Percentiles rank a stretch among this genome's conserved stretches.
Evolutionary conservation across 2,113 vertebrate species (phyloP).

Genomic region (Aspiorhynchus laticeps): DNA sequence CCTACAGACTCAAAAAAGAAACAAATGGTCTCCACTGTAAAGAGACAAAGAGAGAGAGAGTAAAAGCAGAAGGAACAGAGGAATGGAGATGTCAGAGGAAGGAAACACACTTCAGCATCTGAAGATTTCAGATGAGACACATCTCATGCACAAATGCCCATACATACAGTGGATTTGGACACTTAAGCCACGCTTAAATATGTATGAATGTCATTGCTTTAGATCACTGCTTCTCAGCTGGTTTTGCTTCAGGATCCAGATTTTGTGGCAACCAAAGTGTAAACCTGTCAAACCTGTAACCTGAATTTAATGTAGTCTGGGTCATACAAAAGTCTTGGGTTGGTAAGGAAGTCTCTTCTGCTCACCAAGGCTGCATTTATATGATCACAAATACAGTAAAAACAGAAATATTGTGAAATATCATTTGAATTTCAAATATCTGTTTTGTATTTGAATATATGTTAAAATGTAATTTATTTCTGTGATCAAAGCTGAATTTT

Average conservation of each 20-base stretch:
- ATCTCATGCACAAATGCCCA: neutral
- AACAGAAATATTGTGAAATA: neutral
- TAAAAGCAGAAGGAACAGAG: neutral
- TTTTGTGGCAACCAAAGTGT: neutral
- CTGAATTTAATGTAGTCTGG: neutral
- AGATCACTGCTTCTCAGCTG: neutral
- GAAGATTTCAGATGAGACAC: conserved; percentile 3
- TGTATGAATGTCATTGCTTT: conserved; percentile 8
- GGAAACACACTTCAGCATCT: neutral
- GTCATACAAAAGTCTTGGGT: neutral
- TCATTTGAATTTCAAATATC: neutral
- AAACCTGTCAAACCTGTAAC: neutral
- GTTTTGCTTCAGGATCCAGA: neutral
- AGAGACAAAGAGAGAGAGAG: conserved; percentile 14
- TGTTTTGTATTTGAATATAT: neutral
- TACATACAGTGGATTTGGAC: neutral
- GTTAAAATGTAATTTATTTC: neutral
- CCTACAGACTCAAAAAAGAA: conserved; percentile 25
- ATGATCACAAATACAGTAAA: neutral
- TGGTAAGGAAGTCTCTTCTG: neutral
- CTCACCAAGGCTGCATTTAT: neutral
- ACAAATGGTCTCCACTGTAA: neutral
- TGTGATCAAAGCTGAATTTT: neutral
- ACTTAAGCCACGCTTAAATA: conserved; percentile 14
- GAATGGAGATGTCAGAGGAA: neutral